Evolutionary conservation across 2,888 invertebrate species (phyloP).

Genomic region (Silvanus unidentatus): DNA sequence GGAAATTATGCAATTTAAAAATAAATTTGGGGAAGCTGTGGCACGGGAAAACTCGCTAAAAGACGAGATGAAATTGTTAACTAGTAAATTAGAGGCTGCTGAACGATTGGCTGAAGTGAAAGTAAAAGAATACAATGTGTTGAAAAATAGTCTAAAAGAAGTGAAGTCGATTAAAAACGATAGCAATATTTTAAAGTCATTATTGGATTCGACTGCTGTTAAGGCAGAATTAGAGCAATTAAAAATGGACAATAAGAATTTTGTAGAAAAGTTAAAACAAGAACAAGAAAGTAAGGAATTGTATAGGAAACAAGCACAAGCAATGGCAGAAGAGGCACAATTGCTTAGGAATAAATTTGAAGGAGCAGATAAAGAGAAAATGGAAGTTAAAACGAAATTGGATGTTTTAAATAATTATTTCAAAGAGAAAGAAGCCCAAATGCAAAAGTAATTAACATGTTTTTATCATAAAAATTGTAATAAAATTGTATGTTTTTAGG

Average conservation of each 20-base stretch:
- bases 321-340: constrained; percentile 50
- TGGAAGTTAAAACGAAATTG: constrained; percentile 75
- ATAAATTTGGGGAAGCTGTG: constrained; percentile 43
- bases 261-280: constrained; percentile 46
- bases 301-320: constrained; percentile 44
- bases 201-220: constrained; percentile 52
- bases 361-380: constrained; percentile 62
- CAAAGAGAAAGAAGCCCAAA: constrained; percentile 80
- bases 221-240: constrained; percentile 56
- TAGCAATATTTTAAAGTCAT: constrained; percentile 37
- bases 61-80: constrained; percentile 50
- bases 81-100: constrained; percentile 38
- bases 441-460: constrained; percentile 69
- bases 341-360: constrained; percentile 54
- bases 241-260: constrained; percentile 49
- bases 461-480: neutral
- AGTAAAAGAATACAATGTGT: constrained; percentile 43
- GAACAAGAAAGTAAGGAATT: constrained; percentile 46
- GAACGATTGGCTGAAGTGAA: constrained; percentile 41
- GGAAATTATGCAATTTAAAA: constrained; percentile 30
- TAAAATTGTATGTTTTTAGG: constrained; percentile 47
- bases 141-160: constrained; percentile 48
- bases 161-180: constrained; percentile 43
- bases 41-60: constrained; percentile 52
- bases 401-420: constrained; percentile 85